Base-by-base conservation (phyloP, 1,140 invertebrate genomes). In the Heliconius himera region DNA sequence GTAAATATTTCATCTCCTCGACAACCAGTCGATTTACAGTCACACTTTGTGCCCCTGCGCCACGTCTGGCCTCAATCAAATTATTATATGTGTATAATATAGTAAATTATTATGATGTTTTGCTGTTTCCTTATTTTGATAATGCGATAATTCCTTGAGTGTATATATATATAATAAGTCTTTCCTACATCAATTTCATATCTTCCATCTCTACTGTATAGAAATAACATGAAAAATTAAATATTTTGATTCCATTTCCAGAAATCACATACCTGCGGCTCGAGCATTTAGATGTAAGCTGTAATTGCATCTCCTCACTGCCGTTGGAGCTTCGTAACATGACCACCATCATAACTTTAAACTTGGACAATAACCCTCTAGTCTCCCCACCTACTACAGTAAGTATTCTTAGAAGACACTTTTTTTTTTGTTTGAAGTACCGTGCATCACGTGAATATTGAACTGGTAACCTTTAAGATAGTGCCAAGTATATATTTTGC, bases 371-470 rank as follows among this genome's bases (percentile, higher is more conserved):
- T 89, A 99, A 99, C 93, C 98, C 98, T 49, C 95, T 99, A 26
- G 97, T 97, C 77, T 97, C 97, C 85, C 98, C 98, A 79, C 98
- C 98, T 80, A 97, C 98, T 79, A 97, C 97, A 93, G 98, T 99
- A 96, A 97, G 97, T 96, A 81, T 77, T 26, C 20, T 56, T 56
- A 22, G 20, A 56, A 18, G 73, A 66, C 60, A 66, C 26, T 66
- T 29, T 56, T 8, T n/a, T 33, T 36, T 36, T 41, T 41, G 38
- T 41, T 41, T 11, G 9, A 6, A 41, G 38, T 41, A 41, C 13
- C 0, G 8, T 56, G 9, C 54, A 3, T 22, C 49, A 51, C 54
- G 22, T 6, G 8, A 56, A 56, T 22, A 56, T 56, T 22, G 54
- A 56, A 56, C 54, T 56, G 8, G 56, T 66, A 4, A 66, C 56